These are phyloP conservation scores for Montipora capricornis DNA, from an alignment of 64 coral and sea anemone species.

Conservation along the genomic window DNA sequence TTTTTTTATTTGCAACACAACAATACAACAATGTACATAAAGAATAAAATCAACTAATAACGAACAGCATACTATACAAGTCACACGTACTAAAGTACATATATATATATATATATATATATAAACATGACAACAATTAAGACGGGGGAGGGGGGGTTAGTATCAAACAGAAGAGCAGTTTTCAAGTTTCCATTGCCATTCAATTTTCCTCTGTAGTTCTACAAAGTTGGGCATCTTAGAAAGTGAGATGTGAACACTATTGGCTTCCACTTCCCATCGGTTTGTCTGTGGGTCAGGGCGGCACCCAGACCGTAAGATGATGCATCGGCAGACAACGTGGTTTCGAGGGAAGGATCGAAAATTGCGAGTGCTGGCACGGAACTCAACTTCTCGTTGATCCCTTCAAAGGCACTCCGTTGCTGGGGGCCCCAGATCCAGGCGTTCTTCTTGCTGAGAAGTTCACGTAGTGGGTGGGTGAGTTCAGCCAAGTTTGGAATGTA, in stretches of 20 bases:
- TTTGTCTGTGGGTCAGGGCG: conserved; percentile 51
- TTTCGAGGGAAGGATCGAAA: conserved; percentile 33
- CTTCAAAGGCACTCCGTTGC: background rate
- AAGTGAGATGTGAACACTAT: conserved; percentile 45
- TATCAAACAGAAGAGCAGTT: too few relatives aligned
- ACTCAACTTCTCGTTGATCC: background rate
- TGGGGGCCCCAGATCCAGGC: background rate
- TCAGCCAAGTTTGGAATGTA: conserved; percentile 31
- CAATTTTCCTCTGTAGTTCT: too few relatives aligned
- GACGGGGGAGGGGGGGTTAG: too few relatives aligned
- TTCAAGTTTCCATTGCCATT: too few relatives aligned
- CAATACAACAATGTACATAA: too few relatives aligned
- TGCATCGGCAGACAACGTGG: conserved; percentile 58
- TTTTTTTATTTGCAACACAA: too few relatives aligned
- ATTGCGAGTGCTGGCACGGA: conserved; percentile 53
- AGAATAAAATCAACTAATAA: too few relatives aligned
- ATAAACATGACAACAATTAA: too few relatives aligned
- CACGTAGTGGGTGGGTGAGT: background rate
- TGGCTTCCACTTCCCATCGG: conserved; percentile 55
- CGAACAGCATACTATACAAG: too few relatives aligned
- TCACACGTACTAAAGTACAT: too few relatives aligned
- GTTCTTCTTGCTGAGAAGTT: background rate
- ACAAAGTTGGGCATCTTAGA: too few relatives aligned
- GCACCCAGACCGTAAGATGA: conserved; percentile 44
- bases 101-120: too few relatives aligned